Evolutionary conservation across 1,140 invertebrate genomes (phyloP), one percentile per base, ranked within the genome.

Genomic region (Lithobius niger): DNA sequence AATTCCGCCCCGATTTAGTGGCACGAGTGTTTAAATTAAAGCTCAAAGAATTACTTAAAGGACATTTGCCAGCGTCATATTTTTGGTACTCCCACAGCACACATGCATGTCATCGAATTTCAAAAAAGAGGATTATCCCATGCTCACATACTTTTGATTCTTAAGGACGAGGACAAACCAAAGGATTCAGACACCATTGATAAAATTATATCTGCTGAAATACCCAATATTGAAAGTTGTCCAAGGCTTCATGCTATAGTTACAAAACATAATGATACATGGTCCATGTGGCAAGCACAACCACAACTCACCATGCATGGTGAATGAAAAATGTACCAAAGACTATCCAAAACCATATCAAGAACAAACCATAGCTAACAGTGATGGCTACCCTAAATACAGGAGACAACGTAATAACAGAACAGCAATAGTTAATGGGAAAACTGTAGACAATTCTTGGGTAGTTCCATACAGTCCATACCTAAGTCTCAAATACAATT

Each of bases 81-180:
- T 1, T 66, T 69, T 61, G 70, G 73, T 15, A 51, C 60, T 28
- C 57, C 61, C 27, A 28, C 55, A 16, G 68, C 67, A 26, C 66
- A 61, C 31, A 61, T 72, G 66, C 70, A 70, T 55, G 59, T 65
- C 21, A 56, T 77, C 42, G 75, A 79, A 62, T 78, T 69, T 66
- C 74, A 77, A 62, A 77, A 77, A 61, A 62, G 71, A 57, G 72
- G 74, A 15, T 60, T 76, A 26, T 72, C 74, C 0, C 76, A 78
- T 70, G 66, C 64, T 6, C 76, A 76, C 60, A 71, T 77, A 53
- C 59, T 77, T 18, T 43, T 77, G 18, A 74, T 65, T 66, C 52
- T 54, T 3, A 27, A 45, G 51, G 26, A 56, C 24, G 21, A 42
- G 10, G 28, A 40, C 22, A 57, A 36, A 47, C 51, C 55, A 6